phyloP scores from a whole-genome alignment of 2,113 vertebrate species.

The Rhinolophus ferrumequinum region DNA sequence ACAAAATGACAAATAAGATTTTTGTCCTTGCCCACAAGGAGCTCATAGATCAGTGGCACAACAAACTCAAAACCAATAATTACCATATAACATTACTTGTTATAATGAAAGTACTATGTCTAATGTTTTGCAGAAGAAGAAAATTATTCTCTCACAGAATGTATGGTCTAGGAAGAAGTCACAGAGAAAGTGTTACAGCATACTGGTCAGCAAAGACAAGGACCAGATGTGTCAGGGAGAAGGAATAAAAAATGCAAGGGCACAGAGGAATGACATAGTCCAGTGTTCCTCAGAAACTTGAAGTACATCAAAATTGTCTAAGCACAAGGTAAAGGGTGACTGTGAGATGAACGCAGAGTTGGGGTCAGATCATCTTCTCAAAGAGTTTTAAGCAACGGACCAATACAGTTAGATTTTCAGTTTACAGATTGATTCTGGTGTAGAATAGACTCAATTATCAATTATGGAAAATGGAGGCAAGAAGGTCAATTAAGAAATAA shows the following conservation, averaged over 20 bases:
- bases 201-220: background rate
- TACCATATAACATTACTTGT: background rate
- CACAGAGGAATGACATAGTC: background rate
- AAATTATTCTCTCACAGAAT: background rate
- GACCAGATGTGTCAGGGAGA: background rate
- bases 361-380: background rate
- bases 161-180: background rate
- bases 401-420: background rate
- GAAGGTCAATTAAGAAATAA: background rate
- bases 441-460: background rate
- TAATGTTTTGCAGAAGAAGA: background rate
- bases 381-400: background rate
- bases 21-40: background rate
- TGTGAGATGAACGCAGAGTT: background rate
- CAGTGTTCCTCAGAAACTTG: background rate
- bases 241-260: background rate
- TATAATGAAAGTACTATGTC: slow-evolving; percentile 3
- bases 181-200: background rate
- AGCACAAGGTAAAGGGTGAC: background rate
- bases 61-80: slow-evolving; percentile 31
- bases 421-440: background rate
- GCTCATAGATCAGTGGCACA: slow-evolving; percentile 2
- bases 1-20: background rate
- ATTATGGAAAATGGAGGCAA: background rate
- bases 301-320: background rate